Evolutionary conservation across 2,888 invertebrate genomes (phyloP), one percentile per base, ranked within the genome.

Genomic region (Mesorhabditis belari): DNA sequence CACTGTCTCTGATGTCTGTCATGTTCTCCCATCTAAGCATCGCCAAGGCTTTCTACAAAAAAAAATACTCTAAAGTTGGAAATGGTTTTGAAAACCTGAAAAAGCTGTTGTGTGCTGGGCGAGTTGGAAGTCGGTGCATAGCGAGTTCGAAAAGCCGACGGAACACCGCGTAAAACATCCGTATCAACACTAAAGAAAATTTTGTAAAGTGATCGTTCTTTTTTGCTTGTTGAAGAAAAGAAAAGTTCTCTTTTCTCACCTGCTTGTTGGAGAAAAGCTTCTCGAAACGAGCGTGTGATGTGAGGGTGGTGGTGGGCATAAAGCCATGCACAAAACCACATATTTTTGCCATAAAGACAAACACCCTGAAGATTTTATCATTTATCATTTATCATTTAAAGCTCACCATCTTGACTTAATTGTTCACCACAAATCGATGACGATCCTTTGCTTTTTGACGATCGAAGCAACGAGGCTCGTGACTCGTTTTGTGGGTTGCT

Each of bases 401-500:
- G 19, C 9, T 9, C 19, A 51, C 23, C 52, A 21, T n/a, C 19
- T 23, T 51, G 23, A 21, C 23, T 51, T 21, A 66, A 60, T 35
- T 62, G 66, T 35, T 70, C 70, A 4, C 68, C 70, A 57, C 75
- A 76, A 21, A 77, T 59, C n/a, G 74, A 70, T 9, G 69, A 70
- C 2, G 69, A 56, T 58, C 66, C 69, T 60, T 80, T 81, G 65
- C 74, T 75, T 64, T 80, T 80, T 67, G 81, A 83, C 71, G 90
- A 88, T 61, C 96, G 86, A 64, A 98, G 84, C 25, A 98, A 85
- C 0, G 95, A 95, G 0, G 95, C 94, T 71, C 96, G 87, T 80
- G 93, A 94, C 82, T 98, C 96, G 82, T 90, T 94, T 26, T 93
- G 90, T 17, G 94, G 94, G 21, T 92, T 93, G 82, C 77, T 79